These are phyloP conservation scores for Zeuzera pyrina DNA, from an alignment of 2,888 invertebrate genomes.

Conservation along the genomic window DNA sequence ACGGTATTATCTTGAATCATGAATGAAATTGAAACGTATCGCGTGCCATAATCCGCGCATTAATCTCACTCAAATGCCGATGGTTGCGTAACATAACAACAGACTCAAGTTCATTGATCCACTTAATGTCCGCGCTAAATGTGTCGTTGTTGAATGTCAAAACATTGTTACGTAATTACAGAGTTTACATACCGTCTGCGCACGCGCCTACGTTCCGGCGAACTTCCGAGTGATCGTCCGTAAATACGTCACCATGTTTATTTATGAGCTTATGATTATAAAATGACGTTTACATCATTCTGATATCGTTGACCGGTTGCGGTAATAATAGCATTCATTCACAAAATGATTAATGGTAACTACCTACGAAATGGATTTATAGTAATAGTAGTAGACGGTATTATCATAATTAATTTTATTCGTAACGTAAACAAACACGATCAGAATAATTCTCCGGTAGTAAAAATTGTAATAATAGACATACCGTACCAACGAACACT, in stretches of 20 bases:
- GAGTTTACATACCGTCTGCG: constrained; percentile 45
- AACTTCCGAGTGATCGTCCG: constrained; percentile 11
- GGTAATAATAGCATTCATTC: constrained; percentile 62
- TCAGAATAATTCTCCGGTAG: no score
- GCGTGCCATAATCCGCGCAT: constrained; percentile 72
- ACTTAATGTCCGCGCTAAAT: constrained; percentile 68
- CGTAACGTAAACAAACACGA: no score
- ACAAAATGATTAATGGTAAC: constrained; percentile 59
- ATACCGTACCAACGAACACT: no score
- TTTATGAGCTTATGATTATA: constrained; percentile 70
- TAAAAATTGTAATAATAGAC: no score
- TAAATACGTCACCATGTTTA: constrained; percentile 42
- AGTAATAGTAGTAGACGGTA: constrained; percentile 58
- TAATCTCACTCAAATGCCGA: constrained; percentile 71
- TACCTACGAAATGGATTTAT: constrained; percentile 67
- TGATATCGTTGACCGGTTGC: constrained; percentile 65
- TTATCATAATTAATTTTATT: constrained; percentile 64
- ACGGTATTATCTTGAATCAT: constrained; percentile 63
- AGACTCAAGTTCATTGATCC: constrained; percentile 72
- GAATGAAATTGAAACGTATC: constrained; percentile 72
- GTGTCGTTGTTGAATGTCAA: constrained; percentile 68
- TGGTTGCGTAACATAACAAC: constrained; percentile 63
- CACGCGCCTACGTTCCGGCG: constrained; percentile 30
- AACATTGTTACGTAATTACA: constrained; percentile 65
- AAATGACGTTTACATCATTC: constrained; percentile 66